phyloP scores from a whole-genome alignment of 30 jellyfish, hydroid and myxozoan species.

The Aurelia sp. region DNA sequence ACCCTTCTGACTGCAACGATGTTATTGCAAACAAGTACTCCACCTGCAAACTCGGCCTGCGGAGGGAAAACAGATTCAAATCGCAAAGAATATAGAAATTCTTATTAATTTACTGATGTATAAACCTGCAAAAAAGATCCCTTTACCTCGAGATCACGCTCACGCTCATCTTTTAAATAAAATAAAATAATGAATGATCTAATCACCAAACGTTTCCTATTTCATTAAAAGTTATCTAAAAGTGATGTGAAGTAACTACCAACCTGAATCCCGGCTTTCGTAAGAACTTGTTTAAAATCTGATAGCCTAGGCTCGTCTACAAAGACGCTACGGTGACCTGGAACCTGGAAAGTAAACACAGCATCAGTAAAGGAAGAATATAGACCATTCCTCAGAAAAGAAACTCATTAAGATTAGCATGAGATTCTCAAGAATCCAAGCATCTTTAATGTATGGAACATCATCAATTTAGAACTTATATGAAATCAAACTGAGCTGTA shows the following conservation, averaged over 20 bases:
- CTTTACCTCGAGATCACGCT: no score
- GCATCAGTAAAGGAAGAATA: background rate
- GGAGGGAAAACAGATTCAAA: background rate
- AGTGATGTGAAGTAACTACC: background rate
- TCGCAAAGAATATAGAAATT: background rate
- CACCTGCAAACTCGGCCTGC: conserved; percentile 98
- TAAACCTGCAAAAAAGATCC: no score
- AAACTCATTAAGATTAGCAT: background rate
- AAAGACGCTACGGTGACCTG: conserved; percentile 93
- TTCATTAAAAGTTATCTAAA: no score
- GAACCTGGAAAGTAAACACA: conserved; percentile 53
- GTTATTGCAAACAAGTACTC: conserved; percentile 89
- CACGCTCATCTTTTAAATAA: no score
- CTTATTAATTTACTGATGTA: no score
- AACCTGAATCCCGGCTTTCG: conserved; percentile 95
- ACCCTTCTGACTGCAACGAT: conserved; percentile 95
- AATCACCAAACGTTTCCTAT: no score
- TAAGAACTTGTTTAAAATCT: conserved; percentile 93
- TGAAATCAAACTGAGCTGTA: no score
- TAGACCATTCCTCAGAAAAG: background rate
- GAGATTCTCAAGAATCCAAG: no score
- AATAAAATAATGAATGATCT: no score
- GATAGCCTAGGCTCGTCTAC: conserved; percentile 96
- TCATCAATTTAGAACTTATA: no score
- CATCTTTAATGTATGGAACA: no score